Conservation (phyloP, 2,888 invertebrate genomes). For the Odontothrips loti region DNA sequence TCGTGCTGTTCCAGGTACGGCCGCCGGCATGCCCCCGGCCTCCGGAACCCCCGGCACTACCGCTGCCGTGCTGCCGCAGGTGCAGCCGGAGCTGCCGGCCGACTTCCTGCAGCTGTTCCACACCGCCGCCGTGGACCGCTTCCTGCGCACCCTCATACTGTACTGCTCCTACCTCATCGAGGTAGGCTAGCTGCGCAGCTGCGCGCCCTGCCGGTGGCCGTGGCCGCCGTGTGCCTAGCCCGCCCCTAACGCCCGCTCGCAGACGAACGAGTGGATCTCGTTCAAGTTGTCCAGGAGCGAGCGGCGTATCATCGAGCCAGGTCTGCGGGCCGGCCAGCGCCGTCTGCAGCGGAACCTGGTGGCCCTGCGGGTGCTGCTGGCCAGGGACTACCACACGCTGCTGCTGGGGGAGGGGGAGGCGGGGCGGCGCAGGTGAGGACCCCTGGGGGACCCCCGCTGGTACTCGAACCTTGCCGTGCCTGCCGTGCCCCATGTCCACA, state of each 20-base stretch:
- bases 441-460: no score
- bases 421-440: background rate
- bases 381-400: conserved; percentile 58
- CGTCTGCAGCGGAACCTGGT: conserved; percentile 54
- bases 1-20: conserved; percentile 53
- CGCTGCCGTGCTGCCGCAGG: background rate
- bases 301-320: conserved; percentile 48
- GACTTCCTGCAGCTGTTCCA: conserved; percentile 59
- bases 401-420: conserved; percentile 48
- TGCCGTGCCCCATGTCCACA: background rate
- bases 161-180: conserved; percentile 61
- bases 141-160: conserved; percentile 59
- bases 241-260: background rate
- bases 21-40: conserved; percentile 47
- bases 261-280: background rate
- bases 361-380: conserved; percentile 56
- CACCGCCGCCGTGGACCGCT: conserved; percentile 56
- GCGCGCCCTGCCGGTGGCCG: conserved; percentile 32
- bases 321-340: conserved; percentile 50
- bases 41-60: background rate
- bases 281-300: background rate
- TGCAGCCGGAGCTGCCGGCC: conserved; percentile 49
- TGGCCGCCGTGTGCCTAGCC: background rate
- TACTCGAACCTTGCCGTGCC: no score
- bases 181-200: conserved; percentile 44